Conservation (phyloP, 1,140 invertebrate genomes). For the Armadillidium nasatum region DNA sequence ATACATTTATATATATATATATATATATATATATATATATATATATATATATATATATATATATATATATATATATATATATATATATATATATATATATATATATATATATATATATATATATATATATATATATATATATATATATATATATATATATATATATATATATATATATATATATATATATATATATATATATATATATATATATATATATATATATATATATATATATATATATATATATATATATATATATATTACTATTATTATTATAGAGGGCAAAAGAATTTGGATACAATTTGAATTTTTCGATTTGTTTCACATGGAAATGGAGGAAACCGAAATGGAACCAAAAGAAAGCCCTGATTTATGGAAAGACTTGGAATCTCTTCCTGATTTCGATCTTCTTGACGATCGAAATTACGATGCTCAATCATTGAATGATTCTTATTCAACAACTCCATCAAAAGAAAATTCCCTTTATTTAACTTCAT, state of each 20-base stretch:
- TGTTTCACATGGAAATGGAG: neutral
- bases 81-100: neutral
- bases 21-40: too few species aligned
- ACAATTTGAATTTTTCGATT: conserved; percentile 26
- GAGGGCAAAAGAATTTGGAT: conserved; percentile 22
- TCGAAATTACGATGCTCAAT: too few species aligned
- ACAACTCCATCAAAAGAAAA: too few species aligned
- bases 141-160: too few species aligned
- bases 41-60: neutral
- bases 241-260: too few species aligned
- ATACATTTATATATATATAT: too few species aligned
- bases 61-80: neutral
- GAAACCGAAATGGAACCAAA: neutral
- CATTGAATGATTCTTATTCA: too few species aligned
- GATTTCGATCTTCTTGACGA: neutral
- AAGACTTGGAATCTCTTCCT: neutral
- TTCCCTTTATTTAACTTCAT: too few species aligned
- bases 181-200: conserved; percentile 1
- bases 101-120: neutral
- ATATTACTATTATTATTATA: conserved; percentile 6
- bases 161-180: too few species aligned
- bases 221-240: neutral
- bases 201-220: neutral
- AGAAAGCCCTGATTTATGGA: neutral
- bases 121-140: too few species aligned